Base-by-base conservation (phyloP, 2,113 vertebrate species). In the Dromas ardeola region DNA sequence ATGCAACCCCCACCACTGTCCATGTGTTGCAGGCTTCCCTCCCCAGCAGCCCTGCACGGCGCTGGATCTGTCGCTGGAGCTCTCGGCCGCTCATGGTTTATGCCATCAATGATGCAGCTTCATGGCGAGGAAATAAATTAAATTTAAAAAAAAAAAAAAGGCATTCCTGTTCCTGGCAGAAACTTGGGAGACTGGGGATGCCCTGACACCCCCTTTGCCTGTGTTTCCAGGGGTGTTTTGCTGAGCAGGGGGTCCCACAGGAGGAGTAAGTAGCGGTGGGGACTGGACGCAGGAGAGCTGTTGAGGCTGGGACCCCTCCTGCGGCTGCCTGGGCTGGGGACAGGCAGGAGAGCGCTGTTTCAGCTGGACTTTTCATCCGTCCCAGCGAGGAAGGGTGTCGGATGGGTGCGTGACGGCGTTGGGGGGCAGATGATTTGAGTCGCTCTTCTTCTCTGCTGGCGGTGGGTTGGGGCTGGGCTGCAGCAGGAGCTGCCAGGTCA, bases 41-140 rank as follows among this genome's bases (percentile, higher is more conserved):
- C 25, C 29, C 14, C 26, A 42, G 43, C 69, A 90, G 36, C 45
- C 20, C 25, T 0, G 1, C 6, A 1, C 0, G 1, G 23, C 16
- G 15, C 34, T 50, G 36, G n/a, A 15, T 66, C 40, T 32, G 27
- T 53, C 38, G 36, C 42, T 62, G 70, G 23, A 25, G 25, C 36
- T 72, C 42, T 47, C n/a, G 52, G 16, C 45, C 66, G 40, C 27
- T 67, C 36, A 4, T 14, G n/a, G 40, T 11, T 86, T 71, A 13
- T 72, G 32, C 19, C 42, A 49, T 47, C 27, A 45, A 18, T 5
- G 26, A 21, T 34, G 22, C n/a, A 26, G 18, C n/a, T 42, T 61
- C 45, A 15, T 4, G 15, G 42, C 3, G 4, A 73, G 26, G 45
- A 65, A 59, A 66, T 14, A 45, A 38, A 69, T 6, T 10, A 53